Evolutionary conservation across 2,797 vertebrate genomes (phyloP).

Genomic region (Peromyscus nudipes): DNA sequence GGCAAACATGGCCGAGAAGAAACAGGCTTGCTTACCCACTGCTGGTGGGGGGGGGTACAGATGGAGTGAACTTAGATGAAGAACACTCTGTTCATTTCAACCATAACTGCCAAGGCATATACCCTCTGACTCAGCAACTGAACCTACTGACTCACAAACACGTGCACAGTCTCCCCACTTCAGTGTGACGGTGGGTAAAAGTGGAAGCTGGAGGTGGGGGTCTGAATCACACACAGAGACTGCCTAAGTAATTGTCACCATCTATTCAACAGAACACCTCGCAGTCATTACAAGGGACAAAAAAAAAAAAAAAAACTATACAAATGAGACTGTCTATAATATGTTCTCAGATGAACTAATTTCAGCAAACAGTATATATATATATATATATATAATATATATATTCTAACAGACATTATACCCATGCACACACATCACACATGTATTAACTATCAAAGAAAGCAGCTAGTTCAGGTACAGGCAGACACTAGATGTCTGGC

Average conservation of each 20-base stretch:
- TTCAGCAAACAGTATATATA: background rate
- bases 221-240: background rate
- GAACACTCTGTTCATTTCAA: conserved; percentile 18
- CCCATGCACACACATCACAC: background rate
- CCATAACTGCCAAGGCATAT: conserved; percentile 29
- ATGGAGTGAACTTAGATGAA: background rate
- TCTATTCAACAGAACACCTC: background rate
- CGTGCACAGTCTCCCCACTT: conserved; percentile 4
- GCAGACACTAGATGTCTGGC: background rate
- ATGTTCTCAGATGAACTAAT: conserved; percentile 20
- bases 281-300: conserved; percentile 46
- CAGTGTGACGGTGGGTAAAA: background rate
- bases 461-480: background rate
- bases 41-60: background rate
- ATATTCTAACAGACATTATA: background rate
- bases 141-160: background rate
- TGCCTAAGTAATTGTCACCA: background rate
- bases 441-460: background rate
- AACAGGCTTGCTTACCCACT: background rate
- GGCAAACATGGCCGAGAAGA: background rate
- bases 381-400: background rate
- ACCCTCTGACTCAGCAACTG: conserved; percentile 18
- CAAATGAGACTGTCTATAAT: background rate
- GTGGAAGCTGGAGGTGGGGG: background rate
- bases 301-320: background rate